phyloP scores from a whole-genome alignment of 1,140 invertebrate species.

The Eufriesea mexicana region DNA sequence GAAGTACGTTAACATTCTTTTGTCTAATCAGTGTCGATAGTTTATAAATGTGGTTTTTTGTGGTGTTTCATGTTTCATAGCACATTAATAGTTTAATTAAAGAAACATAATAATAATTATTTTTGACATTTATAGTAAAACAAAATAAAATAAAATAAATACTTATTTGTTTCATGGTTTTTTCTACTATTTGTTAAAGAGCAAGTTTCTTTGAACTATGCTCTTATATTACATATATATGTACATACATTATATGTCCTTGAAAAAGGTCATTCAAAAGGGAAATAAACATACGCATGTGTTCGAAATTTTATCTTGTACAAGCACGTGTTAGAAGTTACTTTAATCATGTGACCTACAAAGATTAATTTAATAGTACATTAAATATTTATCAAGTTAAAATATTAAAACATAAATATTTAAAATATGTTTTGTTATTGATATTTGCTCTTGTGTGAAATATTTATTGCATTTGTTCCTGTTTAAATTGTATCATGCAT shows the following conservation, averaged over 20 bases:
- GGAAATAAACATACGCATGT: background rate
- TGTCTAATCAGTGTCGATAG: background rate
- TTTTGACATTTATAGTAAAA: background rate
- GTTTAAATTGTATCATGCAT: background rate
- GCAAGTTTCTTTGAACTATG: background rate
- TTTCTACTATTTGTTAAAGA: background rate
- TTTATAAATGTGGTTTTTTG: background rate
- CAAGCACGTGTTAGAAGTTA: background rate
- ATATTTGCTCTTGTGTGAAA: background rate
- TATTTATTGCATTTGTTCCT: background rate
- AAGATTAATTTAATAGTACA: background rate
- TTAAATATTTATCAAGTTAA: background rate
- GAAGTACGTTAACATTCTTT: slow-evolving; percentile 85
- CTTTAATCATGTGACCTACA: background rate
- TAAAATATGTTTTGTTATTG: background rate
- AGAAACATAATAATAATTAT: background rate
- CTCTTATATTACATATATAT: background rate
- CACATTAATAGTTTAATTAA: background rate
- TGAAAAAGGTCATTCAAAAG: slow-evolving; percentile 6
- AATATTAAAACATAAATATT: background rate
- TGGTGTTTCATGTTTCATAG: background rate
- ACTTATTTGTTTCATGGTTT: background rate
- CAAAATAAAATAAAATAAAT: background rate
- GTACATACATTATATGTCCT: background rate
- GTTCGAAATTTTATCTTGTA: background rate